Evolutionary conservation across 2,113 vertebrate genomes (phyloP).

Genomic region (Probosciger aterrimus): DNA sequence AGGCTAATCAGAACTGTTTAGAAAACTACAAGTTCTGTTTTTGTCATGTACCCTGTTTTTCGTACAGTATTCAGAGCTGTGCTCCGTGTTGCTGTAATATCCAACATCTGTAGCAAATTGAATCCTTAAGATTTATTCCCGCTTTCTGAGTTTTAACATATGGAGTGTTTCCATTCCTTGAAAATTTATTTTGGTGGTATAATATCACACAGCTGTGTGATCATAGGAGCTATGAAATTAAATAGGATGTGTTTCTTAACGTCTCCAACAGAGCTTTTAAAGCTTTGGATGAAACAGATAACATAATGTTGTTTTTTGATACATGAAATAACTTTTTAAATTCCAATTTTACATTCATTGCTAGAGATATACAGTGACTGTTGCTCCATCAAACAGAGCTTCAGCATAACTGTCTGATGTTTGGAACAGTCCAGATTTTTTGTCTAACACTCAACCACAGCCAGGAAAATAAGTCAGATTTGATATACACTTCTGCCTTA

Average conservation of each 20-base stretch:
- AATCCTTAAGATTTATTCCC: not conserved
- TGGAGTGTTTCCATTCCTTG: not conserved
- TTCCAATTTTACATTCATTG: not conserved
- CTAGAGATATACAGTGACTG: not conserved
- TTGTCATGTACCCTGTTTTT: not conserved
- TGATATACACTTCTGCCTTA: not conserved
- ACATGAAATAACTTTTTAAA: slow-evolving; percentile 27
- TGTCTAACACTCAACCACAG: not conserved
- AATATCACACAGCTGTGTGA: slow-evolving; percentile 18
- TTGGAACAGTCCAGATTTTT: not conserved
- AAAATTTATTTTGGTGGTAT: slow-evolving; percentile 18
- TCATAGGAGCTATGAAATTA: slow-evolving; percentile 7
- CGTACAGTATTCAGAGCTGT: not conserved
- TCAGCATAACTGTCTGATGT: not conserved
- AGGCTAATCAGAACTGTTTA: not conserved
- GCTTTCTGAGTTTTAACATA: not conserved
- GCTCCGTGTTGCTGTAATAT: not conserved
- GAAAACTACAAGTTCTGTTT: not conserved
- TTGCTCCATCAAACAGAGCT: not conserved
- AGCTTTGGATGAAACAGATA: not conserved
- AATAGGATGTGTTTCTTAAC: not conserved
- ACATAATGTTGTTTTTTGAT: not conserved
- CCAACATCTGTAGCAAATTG: not conserved
- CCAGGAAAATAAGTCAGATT: not conserved
- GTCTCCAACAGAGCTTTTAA: not conserved